phyloP scores from a whole-genome alignment of 2,888 invertebrate species.

The Xestia rhomboidea region DNA sequence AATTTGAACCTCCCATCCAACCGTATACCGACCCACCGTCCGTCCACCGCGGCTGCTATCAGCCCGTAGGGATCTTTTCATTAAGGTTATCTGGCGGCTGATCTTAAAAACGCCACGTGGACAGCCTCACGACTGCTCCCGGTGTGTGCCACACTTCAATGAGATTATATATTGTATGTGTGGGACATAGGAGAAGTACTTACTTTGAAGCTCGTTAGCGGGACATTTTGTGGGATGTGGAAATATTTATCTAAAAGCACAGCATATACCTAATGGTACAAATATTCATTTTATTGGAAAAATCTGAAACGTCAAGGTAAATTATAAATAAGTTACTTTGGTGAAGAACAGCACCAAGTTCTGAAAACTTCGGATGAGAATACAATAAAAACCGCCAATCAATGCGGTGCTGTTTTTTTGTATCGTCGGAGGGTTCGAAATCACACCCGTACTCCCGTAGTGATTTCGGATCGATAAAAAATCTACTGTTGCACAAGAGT shows the following conservation, averaged over 20 bases:
- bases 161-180: constrained; percentile 51
- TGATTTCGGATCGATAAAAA: neutral
- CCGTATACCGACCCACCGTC: constrained; percentile 11
- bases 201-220: constrained; percentile 49
- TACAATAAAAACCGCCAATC: no score
- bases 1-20: neutral
- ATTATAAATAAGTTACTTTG: neutral
- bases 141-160: constrained; percentile 61
- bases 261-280: neutral
- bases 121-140: constrained; percentile 60
- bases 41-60: constrained; percentile 71
- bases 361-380: neutral
- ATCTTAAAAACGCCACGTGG: constrained; percentile 83
- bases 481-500: neutral
- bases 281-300: neutral
- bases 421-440: no score
- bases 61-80: constrained; percentile 84
- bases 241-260: neutral
- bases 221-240: neutral
- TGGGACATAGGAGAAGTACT: constrained; percentile 41
- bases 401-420: no score
- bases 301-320: rapidly evolving
- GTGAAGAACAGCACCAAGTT: neutral
- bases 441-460: no score
- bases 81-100: constrained; percentile 84